These are phyloP conservation scores for Tricholauxania praeusta DNA, from an alignment of 2,888 invertebrate genomes.

Conservation along the genomic window DNA sequence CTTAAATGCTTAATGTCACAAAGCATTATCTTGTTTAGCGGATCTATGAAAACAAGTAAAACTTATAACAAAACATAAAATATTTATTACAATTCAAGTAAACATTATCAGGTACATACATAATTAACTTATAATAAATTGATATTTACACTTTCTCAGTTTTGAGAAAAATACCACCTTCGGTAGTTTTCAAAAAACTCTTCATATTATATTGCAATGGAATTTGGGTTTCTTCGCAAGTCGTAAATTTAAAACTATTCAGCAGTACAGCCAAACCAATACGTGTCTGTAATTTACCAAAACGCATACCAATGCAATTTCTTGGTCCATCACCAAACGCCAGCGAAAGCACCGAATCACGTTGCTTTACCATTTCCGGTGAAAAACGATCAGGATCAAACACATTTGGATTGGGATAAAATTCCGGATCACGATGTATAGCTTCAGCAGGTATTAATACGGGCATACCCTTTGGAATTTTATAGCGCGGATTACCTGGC, in stretches of 20 bases:
- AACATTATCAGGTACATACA: no score
- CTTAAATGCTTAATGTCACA: neutral
- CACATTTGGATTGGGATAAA: constrained; percentile 71
- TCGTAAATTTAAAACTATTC: constrained; percentile 54
- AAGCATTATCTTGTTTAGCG: neutral
- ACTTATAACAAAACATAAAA: neutral
- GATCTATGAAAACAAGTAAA: neutral
- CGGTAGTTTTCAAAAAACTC: constrained; percentile 45
- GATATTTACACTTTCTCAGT: constrained; percentile 33
- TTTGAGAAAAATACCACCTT: constrained; percentile 50
- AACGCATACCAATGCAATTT: constrained; percentile 62
- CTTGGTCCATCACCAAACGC: constrained; percentile 64
- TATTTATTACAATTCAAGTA: neutral
- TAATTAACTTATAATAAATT: no score
- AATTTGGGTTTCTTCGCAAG: constrained; percentile 53
- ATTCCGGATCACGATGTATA: constrained; percentile 71
- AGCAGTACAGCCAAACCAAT: constrained; percentile 57
- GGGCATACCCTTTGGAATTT: constrained; percentile 66
- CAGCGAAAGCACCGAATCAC: constrained; percentile 66
- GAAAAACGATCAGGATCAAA: constrained; percentile 75
- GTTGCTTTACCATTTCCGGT: constrained; percentile 69
- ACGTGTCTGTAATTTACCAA: constrained; percentile 60
- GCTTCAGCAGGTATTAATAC: constrained; percentile 63
- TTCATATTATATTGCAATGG: constrained; percentile 49
- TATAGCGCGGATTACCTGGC: constrained; percentile 68